Base-by-base conservation (phyloP, 1,140 invertebrate genomes). In the Cheumatopsyche charites region DNA sequence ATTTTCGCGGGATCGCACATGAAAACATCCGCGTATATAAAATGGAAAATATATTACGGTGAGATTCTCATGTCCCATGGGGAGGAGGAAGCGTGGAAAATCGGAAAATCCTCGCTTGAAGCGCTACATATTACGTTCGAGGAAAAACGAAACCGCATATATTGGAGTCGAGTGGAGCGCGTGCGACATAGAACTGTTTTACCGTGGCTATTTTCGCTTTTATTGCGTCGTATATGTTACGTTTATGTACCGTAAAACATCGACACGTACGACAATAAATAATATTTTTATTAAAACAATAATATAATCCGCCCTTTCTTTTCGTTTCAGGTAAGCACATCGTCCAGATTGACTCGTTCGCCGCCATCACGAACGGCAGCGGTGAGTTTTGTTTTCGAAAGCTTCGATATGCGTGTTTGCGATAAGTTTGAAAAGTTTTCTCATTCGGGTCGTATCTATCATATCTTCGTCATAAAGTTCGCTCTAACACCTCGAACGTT, bases 401-500 rank as follows among this genome's bases (percentile, higher is more conserved):
- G 29, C 29, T 36, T 36, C 47, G 3, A 5, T 49, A 3, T 49
- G 13, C 5, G 47, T 15, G 47, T 49, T 49, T n/a, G 47, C 13
- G 13, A 49, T 49, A n/a, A 21, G 36, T 29, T n/a, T 1, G 62
- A 19, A 43, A 65, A 65, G 19, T 65, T 65, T 65, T 19, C 43
- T n/a, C 43, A 65, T 63, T 41, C 36, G 11, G 21, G 21, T 63
- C 19, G n/a, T 43, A 63, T 63, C 62, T 63, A 63, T 63, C 62
- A 63, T 63, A 63, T 67, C 63, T 72, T 66, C 26, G n/a, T 61
- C 65, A 63, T 73, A 69, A 61, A 69, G 45, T 73, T 66, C 62
- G 26, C 29, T 73, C 66, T 26, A 69, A 73, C 71, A 63, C 71
- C 66, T 73, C 36, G 41, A n/a, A 19, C 19, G 29, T 17, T 61